These are phyloP conservation scores for Microctonus aethiopoides DNA, from an alignment of 2,888 invertebrate species.

Conservation along the genomic window DNA sequence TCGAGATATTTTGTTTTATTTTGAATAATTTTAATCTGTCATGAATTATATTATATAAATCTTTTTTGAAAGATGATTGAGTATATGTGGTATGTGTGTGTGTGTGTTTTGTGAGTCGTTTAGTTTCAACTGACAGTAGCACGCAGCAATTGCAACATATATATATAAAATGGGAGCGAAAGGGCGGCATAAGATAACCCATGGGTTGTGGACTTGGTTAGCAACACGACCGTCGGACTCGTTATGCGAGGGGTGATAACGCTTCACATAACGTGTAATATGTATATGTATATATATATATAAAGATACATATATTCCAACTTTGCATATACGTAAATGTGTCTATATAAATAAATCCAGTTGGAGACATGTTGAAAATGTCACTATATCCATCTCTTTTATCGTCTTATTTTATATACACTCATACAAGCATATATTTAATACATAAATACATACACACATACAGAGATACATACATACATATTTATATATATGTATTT, in stretches of 20 bases:
- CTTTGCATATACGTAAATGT: neutral
- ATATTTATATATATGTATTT: too few species aligned
- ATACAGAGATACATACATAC: too few species aligned
- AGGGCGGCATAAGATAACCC: constrained; percentile 48
- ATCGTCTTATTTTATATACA: neutral
- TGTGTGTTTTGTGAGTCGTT: neutral
- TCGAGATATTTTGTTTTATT: too few species aligned
- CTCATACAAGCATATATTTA: neutral
- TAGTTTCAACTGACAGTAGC: neutral
- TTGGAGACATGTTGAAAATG: neutral
- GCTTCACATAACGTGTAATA: constrained; percentile 31
- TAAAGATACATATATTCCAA: constrained; percentile 1
- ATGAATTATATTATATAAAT: too few species aligned
- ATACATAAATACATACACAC: neutral
- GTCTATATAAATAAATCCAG: neutral
- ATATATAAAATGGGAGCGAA: constrained; percentile 32
- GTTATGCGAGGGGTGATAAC: constrained; percentile 51
- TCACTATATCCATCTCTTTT: neutral
- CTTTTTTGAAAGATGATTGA: too few species aligned
- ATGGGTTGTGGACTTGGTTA: constrained; percentile 45
- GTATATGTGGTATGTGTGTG: too few species aligned
- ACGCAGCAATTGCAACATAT: constrained; percentile 37
- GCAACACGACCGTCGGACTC: constrained; percentile 48
- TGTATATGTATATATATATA: constrained; percentile 20
- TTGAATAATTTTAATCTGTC: too few species aligned